Evolutionary conservation across 2,888 invertebrate genomes (phyloP), one percentile per base, ranked within the genome.

Genomic region (Drosophila barbarae): DNA sequence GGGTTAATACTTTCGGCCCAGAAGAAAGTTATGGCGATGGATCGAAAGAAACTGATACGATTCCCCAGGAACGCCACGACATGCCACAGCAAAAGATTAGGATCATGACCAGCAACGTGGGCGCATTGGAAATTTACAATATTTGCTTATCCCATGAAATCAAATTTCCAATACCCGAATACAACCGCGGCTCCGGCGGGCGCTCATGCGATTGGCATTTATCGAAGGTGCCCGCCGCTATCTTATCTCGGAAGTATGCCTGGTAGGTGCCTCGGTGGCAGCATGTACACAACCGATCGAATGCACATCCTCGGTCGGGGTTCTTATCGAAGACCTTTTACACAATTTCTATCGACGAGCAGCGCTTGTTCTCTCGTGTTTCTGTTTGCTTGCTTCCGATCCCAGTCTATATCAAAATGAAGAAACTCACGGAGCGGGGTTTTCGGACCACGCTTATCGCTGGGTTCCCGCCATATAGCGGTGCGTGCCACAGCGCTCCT

Each of bases 121-220:
- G 32, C 23, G 23, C 13, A 41, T 64, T 23, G 53, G 12, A 47
- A 68, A 69, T 72, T 73, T 72, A 75, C 72, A 76, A 72, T 85
- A 76, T 85, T 82, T 85, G 78, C 72, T 80, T 82, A 82, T 82
- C 81, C 85, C 81, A 82, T 72, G 80, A 47, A 61, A 54, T 67
- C 18, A 23, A 51, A 60, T 60, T 64, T 64, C 54, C 30, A 41
- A 42, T 53, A 8, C 35, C 46, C 28, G 13, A 52, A 38, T 38
- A 2, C 34, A 26, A 41, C 41, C 13, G 23, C 38, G 32, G 30
- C 18, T 10, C 21, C 23, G 15, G 18, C n/a, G 39, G 36, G 50
- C 49, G 55, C 41, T 73, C 71, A 55, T 70, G 66, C 72, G 68
- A 82, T 78, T 76, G 74, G 63, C 63, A 68, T 76, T 74, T 76